A percentile compares a stretch with the other conserved stretches of the same genome.
These are phyloP conservation scores for Synanceia verrucosa DNA, from an alignment of 2,797 vertebrate genomes.

Conservation along the genomic window DNA sequence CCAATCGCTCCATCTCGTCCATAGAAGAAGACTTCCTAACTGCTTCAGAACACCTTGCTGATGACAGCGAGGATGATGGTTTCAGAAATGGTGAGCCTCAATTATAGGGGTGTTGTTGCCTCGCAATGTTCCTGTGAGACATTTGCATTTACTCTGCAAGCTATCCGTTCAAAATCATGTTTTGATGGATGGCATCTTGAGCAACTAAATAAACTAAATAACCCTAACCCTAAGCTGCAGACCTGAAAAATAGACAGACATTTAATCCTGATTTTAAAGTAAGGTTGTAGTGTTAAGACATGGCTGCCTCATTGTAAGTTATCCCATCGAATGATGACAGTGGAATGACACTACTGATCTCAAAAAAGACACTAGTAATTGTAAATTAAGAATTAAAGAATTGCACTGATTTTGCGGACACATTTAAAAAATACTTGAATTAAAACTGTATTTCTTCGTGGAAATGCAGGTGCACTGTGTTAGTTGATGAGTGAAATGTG, in stretches of 20 bases:
- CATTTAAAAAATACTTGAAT: background rate
- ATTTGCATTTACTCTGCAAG: background rate
- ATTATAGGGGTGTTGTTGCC: background rate
- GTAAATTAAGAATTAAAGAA: background rate
- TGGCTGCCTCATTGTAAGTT: background rate
- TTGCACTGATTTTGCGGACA: no score
- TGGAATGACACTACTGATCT: background rate
- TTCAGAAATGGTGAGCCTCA: conserved; percentile 84
- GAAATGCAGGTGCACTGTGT: background rate
- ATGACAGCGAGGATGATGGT: conserved; percentile 91
- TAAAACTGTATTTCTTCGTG: background rate
- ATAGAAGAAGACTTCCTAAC: conserved; percentile 98
- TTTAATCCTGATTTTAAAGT: background rate
- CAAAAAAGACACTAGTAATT: background rate
- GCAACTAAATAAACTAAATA: background rate
- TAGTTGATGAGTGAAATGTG: conserved; percentile 8
- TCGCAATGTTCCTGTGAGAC: background rate
- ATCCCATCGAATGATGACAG: background rate
- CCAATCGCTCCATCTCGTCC: conserved; percentile 95
- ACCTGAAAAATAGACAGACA: background rate
- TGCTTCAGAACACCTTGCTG: conserved; percentile 93
- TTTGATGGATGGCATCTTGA: background rate
- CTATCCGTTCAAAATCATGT: background rate
- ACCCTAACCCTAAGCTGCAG: no score
- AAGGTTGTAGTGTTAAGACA: background rate